A percentile compares a stretch with the other conserved stretches of the same genome.
These are phyloP conservation scores for Lingula anatina DNA, from an alignment of 2,888 invertebrate species.

Conservation along the genomic window DNA sequence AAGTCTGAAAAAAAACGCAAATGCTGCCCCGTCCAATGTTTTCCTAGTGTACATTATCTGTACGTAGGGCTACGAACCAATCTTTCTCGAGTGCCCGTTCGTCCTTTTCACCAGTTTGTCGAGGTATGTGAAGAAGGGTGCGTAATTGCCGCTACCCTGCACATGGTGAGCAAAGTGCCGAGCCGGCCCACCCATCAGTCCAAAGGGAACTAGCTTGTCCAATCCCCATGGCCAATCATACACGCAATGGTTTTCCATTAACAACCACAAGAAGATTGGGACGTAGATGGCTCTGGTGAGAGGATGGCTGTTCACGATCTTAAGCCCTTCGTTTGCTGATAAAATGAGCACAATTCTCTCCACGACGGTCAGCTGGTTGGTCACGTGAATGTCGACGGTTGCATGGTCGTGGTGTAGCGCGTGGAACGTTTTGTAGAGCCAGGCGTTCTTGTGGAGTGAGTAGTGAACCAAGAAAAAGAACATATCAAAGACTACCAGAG, in stretches of 20 bases:
- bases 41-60: too few species aligned
- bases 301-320: slow-evolving; percentile 28
- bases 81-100: too few species aligned
- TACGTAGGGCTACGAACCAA: too few species aligned
- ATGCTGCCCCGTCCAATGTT: too few species aligned
- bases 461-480: slow-evolving; percentile 33
- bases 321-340: slow-evolving; percentile 35
- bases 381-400: slow-evolving; percentile 29
- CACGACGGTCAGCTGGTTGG: slow-evolving; percentile 31
- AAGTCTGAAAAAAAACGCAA: too few species aligned
- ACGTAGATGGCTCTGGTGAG: slow-evolving; percentile 33
- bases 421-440: slow-evolving; percentile 33
- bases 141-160: slow-evolving; percentile 27
- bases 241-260: slow-evolving; percentile 38
- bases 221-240: slow-evolving; percentile 40
- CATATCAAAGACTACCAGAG: slow-evolving; percentile 30
- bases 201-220: slow-evolving; percentile 30
- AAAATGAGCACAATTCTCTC: slow-evolving; percentile 30
- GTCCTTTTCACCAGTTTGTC: slow-evolving; percentile 16
- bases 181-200: slow-evolving; percentile 27
- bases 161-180: slow-evolving; percentile 34
- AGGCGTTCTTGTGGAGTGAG: slow-evolving; percentile 25
- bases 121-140: slow-evolving; percentile 38
- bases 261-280: slow-evolving; percentile 27
- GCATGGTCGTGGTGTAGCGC: slow-evolving; percentile 36